Base-by-base conservation (phyloP, 2,888 invertebrate species). In the Pristionchus fissidentatus region DNA sequence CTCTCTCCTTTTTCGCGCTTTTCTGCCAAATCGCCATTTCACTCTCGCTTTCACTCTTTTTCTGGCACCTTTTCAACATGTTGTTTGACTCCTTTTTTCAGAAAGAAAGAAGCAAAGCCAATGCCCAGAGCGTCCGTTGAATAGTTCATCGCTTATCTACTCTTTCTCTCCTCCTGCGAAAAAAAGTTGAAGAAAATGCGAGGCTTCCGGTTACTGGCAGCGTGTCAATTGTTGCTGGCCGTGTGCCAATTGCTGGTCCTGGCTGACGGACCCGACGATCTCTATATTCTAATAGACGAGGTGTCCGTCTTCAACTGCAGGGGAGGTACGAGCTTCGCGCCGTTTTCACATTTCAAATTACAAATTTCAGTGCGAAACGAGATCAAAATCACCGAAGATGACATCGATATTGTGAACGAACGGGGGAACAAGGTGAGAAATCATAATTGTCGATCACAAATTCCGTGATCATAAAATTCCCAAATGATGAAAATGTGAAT, bases 281-380 rank as follows among this genome's bases (percentile, higher is more conserved):
- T 91, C 57, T 91, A 88, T 83, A 91, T 91, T 85, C 84, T 91
- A 43, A 88, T 91, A 57, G 91, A 91, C 81, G 91, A 91, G 85
- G 87, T 90, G 70, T 91, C 89, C 83, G 86, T 91, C 13, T 91
- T 90, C 84, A 90, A 89, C 43, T 91, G 91, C 77, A 73, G 89
- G 84, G 91, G 91, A 87, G 90, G 91, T 91, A 66, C 15, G 80
- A 5, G 3, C 26, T 46, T 26, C 73, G 4, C 3, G 38, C 1
- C 1, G 15, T 43, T 73, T 1, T 5, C n/a, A n/a, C 43, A 41
- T 8, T n/a, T 75, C 1, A 46, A 43, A 38, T 43, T n/a, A 15
- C 1, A 7, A 41, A 49, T 85, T 88, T 83, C 70, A 91, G 91
- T 91, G n/a, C 90, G 90, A 84, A 91, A 91, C 82, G 91, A 92